Percentiles rank a stretch among this genome's conserved stretches.
These are phyloP conservation scores for Neodiprion virginianus DNA, from an alignment of 1,140 invertebrate genomes.

Conservation along the genomic window DNA sequence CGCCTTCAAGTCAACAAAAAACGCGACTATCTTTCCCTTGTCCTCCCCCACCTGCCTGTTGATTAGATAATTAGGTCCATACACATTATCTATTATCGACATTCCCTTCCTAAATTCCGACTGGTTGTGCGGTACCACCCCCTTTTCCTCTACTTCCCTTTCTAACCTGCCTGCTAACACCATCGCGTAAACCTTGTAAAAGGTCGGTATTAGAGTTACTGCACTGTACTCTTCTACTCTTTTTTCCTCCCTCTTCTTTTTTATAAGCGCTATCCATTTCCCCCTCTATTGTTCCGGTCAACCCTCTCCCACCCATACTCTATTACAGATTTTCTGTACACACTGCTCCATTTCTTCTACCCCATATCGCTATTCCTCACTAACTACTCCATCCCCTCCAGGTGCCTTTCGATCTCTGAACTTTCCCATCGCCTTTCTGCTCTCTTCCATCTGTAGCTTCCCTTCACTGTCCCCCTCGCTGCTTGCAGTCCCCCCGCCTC, in stretches of 20 bases:
- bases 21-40: conserved; percentile 5
- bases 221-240: conserved; percentile 15
- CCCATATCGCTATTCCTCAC: too few relatives aligned
- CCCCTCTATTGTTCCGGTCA: neutral
- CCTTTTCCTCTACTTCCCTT: conserved; percentile 22
- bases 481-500: too few relatives aligned
- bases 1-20: conserved; percentile 28
- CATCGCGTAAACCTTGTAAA: conserved; percentile 2
- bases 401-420: too few relatives aligned
- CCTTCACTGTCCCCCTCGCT: too few relatives aligned
- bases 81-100: conserved; percentile 36
- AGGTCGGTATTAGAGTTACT: conserved; percentile 14
- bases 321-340: neutral
- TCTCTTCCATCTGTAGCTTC: too few relatives aligned
- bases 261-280: neutral
- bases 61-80: conserved; percentile 25
- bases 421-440: too few relatives aligned
- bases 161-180: neutral
- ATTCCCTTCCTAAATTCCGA: conserved; percentile 32
- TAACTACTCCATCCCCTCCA: too few relatives aligned
- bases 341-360: too few relatives aligned
- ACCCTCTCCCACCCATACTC: neutral
- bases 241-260: conserved; percentile 8
- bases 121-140: conserved; percentile 27
- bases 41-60: conserved; percentile 9